These are phyloP conservation scores for Philonicus albiceps DNA, from an alignment of 2,888 invertebrate genomes.

Conservation along the genomic window DNA sequence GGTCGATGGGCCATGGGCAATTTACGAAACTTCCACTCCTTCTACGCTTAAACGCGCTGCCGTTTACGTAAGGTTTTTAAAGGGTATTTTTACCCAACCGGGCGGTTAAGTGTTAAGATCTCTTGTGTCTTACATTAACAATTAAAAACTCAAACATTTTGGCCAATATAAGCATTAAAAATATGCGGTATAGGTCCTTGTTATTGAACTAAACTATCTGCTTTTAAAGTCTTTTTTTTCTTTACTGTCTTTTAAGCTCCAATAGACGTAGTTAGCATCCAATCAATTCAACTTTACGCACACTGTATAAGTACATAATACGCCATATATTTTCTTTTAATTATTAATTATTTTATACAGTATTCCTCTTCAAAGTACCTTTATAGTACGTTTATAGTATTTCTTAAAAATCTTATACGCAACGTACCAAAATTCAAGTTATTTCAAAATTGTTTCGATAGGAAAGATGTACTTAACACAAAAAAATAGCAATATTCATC, in stretches of 20 bases:
- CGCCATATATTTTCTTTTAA: not conserved
- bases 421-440: not conserved
- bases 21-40: no score
- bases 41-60: no score
- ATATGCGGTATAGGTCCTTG: no score
- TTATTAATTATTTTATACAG: not conserved
- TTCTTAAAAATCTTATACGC: not conserved
- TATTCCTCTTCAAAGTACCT: not conserved
- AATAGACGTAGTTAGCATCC: not conserved
- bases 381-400: not conserved
- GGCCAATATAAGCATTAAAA: no score
- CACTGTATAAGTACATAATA: not conserved
- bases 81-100: no score
- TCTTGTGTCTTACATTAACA: no score
- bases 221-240: not conserved
- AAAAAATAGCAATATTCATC: not conserved
- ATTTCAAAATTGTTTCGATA: not conserved
- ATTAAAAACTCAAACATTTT: no score
- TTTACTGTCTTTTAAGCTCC: not conserved
- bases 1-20: no score
- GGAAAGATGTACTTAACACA: not conserved
- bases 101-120: no score
- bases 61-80: no score
- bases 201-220: no score
- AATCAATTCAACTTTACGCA: not conserved